A percentile compares a stretch with the other conserved stretches of the same genome.
Evolutionary conservation across 2,113 vertebrate species (phyloP).

Genomic region (Spea bombifrons): DNA sequence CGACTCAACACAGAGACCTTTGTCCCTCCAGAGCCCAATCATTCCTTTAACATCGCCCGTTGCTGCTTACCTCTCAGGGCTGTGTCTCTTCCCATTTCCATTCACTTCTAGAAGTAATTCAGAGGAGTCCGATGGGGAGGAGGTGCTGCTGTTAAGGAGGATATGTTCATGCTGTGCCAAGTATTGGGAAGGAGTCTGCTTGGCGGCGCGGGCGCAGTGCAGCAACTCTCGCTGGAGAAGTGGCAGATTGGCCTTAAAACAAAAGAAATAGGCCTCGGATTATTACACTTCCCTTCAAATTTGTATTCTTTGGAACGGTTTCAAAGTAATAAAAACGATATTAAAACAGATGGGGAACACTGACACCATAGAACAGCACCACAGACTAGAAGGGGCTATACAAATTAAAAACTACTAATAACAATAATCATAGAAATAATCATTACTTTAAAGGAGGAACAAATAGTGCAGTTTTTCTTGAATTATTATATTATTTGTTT

Average conservation of each 20-base stretch:
- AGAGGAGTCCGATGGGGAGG: constrained; percentile 85
- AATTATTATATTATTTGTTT: too few species aligned
- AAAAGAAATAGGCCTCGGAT: neutral
- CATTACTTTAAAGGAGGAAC: too few species aligned
- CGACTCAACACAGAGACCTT: too few species aligned
- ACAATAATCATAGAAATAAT: too few species aligned
- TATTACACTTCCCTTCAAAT: constrained; percentile 79
- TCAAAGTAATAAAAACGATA: too few species aligned
- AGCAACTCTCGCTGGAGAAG: constrained; percentile 93
- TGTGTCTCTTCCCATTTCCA: constrained; percentile 84
- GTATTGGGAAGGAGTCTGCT: constrained; percentile 97
- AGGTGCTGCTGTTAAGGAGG: constrained; percentile 86
- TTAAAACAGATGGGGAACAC: too few species aligned
- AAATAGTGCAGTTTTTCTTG: too few species aligned
- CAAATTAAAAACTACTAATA: too few species aligned
- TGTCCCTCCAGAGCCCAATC: too few species aligned
- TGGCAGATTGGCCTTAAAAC: constrained; percentile 86
- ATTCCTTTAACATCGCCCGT: neutral
- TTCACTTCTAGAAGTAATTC: constrained; percentile 91
- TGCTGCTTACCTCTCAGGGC: constrained; percentile 78
- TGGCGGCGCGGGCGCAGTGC: constrained; percentile 93
- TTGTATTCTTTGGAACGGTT: too few species aligned
- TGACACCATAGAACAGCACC: too few species aligned
- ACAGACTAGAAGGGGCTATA: too few species aligned
- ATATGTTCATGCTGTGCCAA: constrained; percentile 96